Evolutionary conservation across 1,140 invertebrate genomes (phyloP).

Genomic region (Pseudomyrmex dendroicus): DNA sequence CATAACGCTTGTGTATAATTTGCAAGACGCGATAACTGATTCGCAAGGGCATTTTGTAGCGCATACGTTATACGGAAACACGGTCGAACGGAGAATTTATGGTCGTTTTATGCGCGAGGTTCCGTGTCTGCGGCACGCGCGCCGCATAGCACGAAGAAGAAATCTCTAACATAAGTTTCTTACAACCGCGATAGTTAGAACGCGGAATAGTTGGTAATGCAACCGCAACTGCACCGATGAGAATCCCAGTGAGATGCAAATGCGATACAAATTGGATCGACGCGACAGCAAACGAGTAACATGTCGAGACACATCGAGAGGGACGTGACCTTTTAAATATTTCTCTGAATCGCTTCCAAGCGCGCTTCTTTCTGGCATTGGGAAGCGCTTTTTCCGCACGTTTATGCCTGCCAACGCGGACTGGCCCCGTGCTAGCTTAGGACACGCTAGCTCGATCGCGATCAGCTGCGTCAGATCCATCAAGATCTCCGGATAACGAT

Average conservation of each 20-base stretch:
- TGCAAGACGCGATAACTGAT: constrained; percentile 23
- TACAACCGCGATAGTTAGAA: background rate
- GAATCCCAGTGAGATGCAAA: constrained; percentile 8
- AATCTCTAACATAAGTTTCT: background rate
- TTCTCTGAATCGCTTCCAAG: constrained; percentile 66
- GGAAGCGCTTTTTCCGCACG: constrained; percentile 25
- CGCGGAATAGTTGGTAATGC: background rate
- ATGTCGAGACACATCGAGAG: background rate
- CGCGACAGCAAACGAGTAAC: background rate
- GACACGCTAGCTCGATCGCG: constrained; percentile 25
- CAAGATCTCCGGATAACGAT: constrained; percentile 30
- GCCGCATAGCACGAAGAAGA: background rate
- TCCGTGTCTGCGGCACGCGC: background rate
- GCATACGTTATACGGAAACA: background rate
- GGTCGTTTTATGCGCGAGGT: constrained; percentile 9
- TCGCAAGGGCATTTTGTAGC: constrained; percentile 9
- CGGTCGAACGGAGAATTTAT: constrained; percentile 15
- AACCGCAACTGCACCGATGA: background rate
- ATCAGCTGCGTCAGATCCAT: constrained; percentile 59
- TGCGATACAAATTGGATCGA: constrained; percentile 38
- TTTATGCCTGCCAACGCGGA: constrained; percentile 35
- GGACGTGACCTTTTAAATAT: constrained; percentile 44
- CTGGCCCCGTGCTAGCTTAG: background rate
- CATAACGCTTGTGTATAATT: constrained; percentile 1
- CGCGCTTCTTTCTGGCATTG: constrained; percentile 56